Conservation (phyloP, 2,113 vertebrate genomes). For the Cynoglossus semilaevis region DNA sequence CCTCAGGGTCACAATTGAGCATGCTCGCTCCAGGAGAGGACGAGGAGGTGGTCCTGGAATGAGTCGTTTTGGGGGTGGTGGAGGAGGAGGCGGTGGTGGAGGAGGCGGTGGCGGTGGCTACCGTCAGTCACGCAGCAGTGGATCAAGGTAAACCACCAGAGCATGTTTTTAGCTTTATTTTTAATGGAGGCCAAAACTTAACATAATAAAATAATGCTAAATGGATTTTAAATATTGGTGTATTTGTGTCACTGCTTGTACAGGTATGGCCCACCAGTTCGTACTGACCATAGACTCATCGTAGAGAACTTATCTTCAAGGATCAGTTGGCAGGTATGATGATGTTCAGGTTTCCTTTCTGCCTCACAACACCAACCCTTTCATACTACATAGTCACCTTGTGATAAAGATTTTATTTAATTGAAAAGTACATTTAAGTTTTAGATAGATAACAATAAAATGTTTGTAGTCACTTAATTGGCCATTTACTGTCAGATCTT, state of each 20-base stretch:
- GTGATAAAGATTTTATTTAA: slow-evolving; percentile 42
- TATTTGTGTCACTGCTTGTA: background rate
- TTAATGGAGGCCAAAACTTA: too few relatives aligned
- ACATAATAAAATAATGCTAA: too few relatives aligned
- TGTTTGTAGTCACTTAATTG: slow-evolving; percentile 17
- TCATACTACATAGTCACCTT: slow-evolving; percentile 2
- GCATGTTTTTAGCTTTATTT: too few relatives aligned
- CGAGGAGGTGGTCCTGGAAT: slow-evolving; percentile 67
- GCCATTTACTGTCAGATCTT: slow-evolving; percentile 12
- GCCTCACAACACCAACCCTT: slow-evolving; percentile 1
- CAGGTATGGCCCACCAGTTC: slow-evolving; percentile 86
- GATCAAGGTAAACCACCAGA: slow-evolving; percentile 76
- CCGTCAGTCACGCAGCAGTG: slow-evolving; percentile 82
- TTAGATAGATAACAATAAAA: slow-evolving; percentile 6
- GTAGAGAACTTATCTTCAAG: slow-evolving; percentile 90
- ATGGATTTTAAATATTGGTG: too few relatives aligned
- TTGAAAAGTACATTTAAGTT: slow-evolving; percentile 15
- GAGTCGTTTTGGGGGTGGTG: slow-evolving; percentile 77
- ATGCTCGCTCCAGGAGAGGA: slow-evolving; percentile 82
- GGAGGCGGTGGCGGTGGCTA: slow-evolving; percentile 64
- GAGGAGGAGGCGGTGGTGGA: slow-evolving; percentile 45
- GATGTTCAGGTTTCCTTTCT: background rate
- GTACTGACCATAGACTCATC: slow-evolving; percentile 88
- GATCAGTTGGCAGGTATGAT: slow-evolving; percentile 91
- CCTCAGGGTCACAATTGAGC: slow-evolving; percentile 86